phyloP scores from a whole-genome alignment of 2,888 invertebrate species.

The Flabesymbios commensalis region DNA sequence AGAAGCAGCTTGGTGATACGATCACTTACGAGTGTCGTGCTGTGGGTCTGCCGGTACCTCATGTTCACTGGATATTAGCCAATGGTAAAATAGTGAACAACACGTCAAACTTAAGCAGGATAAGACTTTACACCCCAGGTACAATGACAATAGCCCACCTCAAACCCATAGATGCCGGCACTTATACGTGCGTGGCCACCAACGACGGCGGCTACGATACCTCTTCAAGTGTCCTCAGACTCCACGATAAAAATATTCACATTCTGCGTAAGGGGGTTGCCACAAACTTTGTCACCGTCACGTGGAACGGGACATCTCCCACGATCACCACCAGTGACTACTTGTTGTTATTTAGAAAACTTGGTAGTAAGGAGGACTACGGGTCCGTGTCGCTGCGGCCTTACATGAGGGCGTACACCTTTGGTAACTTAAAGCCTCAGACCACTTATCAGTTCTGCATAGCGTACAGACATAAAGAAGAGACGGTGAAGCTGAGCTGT shows the following conservation, averaged over 20 bases:
- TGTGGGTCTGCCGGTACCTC: slow-evolving; percentile 61
- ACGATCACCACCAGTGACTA: slow-evolving; percentile 16
- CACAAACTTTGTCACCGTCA: slow-evolving; percentile 18
- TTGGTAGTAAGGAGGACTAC: slow-evolving; percentile 42
- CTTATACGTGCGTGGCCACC: slow-evolving; percentile 61
- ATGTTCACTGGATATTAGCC: slow-evolving; percentile 60
- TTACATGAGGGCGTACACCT: slow-evolving; percentile 57
- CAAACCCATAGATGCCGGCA: slow-evolving; percentile 54
- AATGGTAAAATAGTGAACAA: slow-evolving; percentile 53
- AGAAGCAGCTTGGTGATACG: slow-evolving; percentile 54
- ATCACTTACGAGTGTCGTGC: slow-evolving; percentile 61
- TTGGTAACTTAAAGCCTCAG: slow-evolving; percentile 58
- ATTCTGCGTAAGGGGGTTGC: slow-evolving; percentile 2
- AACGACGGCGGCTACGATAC: slow-evolving; percentile 53
- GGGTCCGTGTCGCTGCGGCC: slow-evolving; percentile 42
- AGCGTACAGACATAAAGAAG: slow-evolving; percentile 40
- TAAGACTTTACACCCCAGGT: slow-evolving; percentile 43
- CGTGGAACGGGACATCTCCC: slow-evolving; percentile 18
- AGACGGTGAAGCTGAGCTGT: slow-evolving; percentile 53
- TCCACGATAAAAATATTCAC: slow-evolving; percentile 36
- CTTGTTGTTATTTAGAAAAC: slow-evolving; percentile 40
- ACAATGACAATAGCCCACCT: slow-evolving; percentile 29
- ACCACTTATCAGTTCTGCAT: slow-evolving; percentile 63
- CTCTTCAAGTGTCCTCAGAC: slow-evolving; percentile 49
- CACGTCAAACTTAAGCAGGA: slow-evolving; percentile 47